Percentiles rank a stretch among this genome's conserved stretches.
Evolutionary conservation across 2,888 invertebrate species (phyloP).

Genomic region (Thalpophila matura): DNA sequence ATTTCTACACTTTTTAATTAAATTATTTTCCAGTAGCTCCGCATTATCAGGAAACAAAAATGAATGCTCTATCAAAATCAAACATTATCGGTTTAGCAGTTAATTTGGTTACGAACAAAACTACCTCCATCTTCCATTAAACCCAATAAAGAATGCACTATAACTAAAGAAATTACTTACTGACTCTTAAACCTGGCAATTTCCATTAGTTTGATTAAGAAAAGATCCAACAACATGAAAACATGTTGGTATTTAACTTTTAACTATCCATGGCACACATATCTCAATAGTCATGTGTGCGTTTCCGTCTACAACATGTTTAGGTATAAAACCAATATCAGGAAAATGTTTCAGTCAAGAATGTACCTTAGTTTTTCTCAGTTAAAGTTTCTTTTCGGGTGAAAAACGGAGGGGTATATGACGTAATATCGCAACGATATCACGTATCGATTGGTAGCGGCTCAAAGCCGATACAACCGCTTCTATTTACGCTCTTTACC

Average conservation of each 20-base stretch:
- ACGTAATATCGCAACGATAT: slow-evolving; percentile 64
- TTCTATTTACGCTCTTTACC: slow-evolving; percentile 90
- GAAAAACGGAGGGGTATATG: slow-evolving; percentile 63
- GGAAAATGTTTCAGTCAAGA: slow-evolving; percentile 42
- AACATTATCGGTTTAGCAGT: slow-evolving; percentile 24
- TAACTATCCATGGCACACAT: slow-evolving; percentile 81
- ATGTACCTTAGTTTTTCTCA: slow-evolving; percentile 35
- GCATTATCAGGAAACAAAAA: slow-evolving; percentile 19
- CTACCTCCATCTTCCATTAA: slow-evolving; percentile 33
- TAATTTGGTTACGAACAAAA: slow-evolving; percentile 40
- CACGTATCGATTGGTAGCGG: slow-evolving; percentile 88
- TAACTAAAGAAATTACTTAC: slow-evolving; percentile 72
- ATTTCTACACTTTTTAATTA: neutral
- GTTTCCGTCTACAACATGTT: slow-evolving; percentile 73
- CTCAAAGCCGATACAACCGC: slow-evolving; percentile 86
- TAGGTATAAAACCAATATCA: slow-evolving; percentile 70
- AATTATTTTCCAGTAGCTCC: slow-evolving; percentile 22
- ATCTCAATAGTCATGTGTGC: slow-evolving; percentile 69
- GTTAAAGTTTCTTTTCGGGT: slow-evolving; percentile 64
- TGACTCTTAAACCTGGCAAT: slow-evolving; percentile 75
- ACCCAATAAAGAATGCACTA: slow-evolving; percentile 58
- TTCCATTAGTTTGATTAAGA: slow-evolving; percentile 87
- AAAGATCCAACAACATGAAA: slow-evolving; percentile 79
- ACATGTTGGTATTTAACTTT: slow-evolving; percentile 87
- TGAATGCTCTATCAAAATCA: slow-evolving; percentile 18